Evolutionary conservation across 2,113 vertebrate species (phyloP).

Genomic region (Thamnophis sirtalis): DNA sequence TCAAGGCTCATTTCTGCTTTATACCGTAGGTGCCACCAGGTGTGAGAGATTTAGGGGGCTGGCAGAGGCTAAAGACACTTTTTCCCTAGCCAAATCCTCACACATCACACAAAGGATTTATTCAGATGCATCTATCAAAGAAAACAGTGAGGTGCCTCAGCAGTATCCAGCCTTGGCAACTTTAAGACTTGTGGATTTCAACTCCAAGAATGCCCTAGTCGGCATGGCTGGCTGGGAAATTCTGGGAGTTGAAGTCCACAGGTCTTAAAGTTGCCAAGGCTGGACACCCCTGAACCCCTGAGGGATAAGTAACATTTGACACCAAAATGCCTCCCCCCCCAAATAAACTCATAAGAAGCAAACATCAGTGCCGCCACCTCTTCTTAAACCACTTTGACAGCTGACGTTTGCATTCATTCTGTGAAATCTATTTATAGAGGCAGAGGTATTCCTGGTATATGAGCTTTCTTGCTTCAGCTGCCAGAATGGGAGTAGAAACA

Average conservation of each 20-base stretch:
- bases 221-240: too few species aligned
- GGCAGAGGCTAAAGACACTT: neutral
- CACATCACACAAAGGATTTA: neutral
- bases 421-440: conserved; percentile 60
- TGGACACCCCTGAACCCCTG: too few species aligned
- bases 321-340: neutral
- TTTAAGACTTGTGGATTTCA: neutral
- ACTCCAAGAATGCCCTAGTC: neutral
- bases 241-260: too few species aligned
- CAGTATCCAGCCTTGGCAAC: neutral
- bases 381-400: conserved; percentile 27
- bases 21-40: accelerated
- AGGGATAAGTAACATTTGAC: neutral
- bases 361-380: conserved; percentile 10
- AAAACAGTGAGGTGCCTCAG: neutral
- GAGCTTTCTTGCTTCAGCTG: conserved; percentile 34
- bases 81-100: neutral
- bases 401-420: conserved; percentile 44
- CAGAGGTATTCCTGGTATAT: conserved; percentile 59
- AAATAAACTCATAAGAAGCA: conserved; percentile 9
- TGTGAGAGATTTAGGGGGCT: neutral
- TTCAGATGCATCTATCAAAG: neutral
- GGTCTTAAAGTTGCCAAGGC: too few species aligned
- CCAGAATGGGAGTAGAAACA: conserved; percentile 49
- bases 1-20: neutral